Evolutionary conservation across 1,140 invertebrate genomes (phyloP).

Genomic region (Lethocerus indicus): DNA sequence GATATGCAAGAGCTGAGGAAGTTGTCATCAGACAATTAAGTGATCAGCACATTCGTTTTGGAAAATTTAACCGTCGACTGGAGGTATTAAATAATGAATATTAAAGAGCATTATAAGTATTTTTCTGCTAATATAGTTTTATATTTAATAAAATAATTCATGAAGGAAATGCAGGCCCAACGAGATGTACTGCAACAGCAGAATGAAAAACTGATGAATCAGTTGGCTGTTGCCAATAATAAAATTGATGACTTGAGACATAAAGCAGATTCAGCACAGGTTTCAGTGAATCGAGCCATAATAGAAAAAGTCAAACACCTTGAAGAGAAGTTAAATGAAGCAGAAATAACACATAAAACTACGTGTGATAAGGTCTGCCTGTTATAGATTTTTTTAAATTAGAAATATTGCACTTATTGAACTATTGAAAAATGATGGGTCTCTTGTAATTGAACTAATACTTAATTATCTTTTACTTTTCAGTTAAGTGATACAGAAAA

Average conservation of each 20-base stretch:
- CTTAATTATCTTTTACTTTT: too few species aligned
- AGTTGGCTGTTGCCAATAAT: constrained; percentile 58
- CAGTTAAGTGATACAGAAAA: too few species aligned
- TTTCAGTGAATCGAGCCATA: constrained; percentile 31
- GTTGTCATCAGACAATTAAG: constrained; percentile 50
- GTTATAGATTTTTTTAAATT: too few species aligned
- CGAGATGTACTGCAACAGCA: constrained; percentile 60
- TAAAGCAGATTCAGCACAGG: constrained; percentile 47
- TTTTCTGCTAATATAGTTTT: not conserved
- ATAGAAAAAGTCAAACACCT: not conserved
- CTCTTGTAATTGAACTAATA: too few species aligned
- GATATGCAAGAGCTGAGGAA: constrained; percentile 50
- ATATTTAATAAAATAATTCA: constrained; percentile 5
- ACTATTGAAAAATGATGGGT: too few species aligned
- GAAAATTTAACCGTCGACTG: constrained; percentile 34
- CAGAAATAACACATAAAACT: too few species aligned
- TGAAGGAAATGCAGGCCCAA: constrained; percentile 58
- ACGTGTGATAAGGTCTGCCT: too few species aligned
- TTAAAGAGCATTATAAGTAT: not conserved
- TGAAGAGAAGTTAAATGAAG: constrained; percentile 37
- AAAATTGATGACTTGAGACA: constrained; percentile 58
- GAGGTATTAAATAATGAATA: constrained; percentile 32
- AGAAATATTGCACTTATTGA: too few species aligned
- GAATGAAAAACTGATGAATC: constrained; percentile 58
- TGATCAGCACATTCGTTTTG: constrained; percentile 55